Evolutionary conservation across 1,140 invertebrate species (phyloP).

Genomic region (Pinna nobilis): DNA sequence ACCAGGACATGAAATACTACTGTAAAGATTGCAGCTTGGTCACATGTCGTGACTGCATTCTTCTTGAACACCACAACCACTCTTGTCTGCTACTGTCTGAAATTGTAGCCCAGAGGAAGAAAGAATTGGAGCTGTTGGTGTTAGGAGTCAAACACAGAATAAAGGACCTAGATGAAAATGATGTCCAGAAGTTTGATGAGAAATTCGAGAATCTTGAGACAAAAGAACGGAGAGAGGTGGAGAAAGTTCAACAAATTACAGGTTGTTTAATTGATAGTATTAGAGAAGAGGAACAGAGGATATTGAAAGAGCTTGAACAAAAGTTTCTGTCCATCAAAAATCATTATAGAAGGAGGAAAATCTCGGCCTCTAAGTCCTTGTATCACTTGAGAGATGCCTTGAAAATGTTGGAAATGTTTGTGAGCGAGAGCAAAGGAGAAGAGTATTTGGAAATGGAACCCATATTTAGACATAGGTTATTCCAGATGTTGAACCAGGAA

Average conservation of each 20-base stretch:
- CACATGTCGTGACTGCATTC: slow-evolving; percentile 20
- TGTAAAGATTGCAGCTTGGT: slow-evolving; percentile 17
- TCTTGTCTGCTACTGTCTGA: slow-evolving; percentile 3
- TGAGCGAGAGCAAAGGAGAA: neutral
- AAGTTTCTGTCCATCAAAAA: slow-evolving; percentile 5
- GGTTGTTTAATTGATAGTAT: neutral
- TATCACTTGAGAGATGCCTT: slow-evolving; percentile 3
- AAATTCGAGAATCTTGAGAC: neutral
- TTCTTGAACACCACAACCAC: slow-evolving; percentile 22
- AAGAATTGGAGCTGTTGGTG: slow-evolving; percentile 9
- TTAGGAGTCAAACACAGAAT: slow-evolving; percentile 10
- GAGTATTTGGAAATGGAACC: neutral
- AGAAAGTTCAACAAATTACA: slow-evolving; percentile 1
- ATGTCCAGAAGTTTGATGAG: neutral
- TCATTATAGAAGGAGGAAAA: neutral
- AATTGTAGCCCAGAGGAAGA: neutral
- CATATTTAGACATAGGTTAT: neutral
- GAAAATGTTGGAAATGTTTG: neutral
- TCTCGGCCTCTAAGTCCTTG: neutral
- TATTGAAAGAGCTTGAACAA: neutral
- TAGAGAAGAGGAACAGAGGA: neutral
- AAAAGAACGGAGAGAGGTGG: neutral
- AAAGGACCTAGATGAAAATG: slow-evolving; percentile 1
- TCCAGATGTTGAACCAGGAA: neutral
- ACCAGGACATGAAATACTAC: slow-evolving; percentile 14